Percentiles rank a stretch among this genome's conserved stretches.
These are phyloP conservation scores for Neodontobutis hainanensis DNA, from an alignment of 2,113 vertebrate genomes.

Conservation along the genomic window DNA sequence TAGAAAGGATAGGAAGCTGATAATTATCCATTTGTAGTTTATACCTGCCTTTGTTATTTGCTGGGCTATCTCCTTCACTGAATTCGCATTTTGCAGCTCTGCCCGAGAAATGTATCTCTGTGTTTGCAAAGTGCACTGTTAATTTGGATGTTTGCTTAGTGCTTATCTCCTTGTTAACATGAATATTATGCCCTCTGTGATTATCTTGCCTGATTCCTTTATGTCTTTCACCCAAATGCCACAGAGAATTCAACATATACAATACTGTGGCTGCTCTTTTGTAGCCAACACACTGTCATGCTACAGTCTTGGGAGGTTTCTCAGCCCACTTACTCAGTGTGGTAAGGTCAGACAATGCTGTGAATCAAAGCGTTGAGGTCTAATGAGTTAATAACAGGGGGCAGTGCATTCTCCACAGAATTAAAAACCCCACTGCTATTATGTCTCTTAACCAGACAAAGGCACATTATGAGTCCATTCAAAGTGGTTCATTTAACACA, in stretches of 20 bases:
- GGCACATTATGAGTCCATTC: constrained; percentile 63
- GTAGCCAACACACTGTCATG: constrained; percentile 12
- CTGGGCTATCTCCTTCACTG: constrained; percentile 33
- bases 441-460: constrained; percentile 69
- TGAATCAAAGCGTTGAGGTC: constrained; percentile 63
- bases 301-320: constrained; percentile 44
- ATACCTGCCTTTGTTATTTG: constrained; percentile 59
- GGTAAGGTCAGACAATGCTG: constrained; percentile 60
- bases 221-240: constrained; percentile 7
- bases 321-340: constrained; percentile 46
- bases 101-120: constrained; percentile 36
- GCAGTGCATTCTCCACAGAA: constrained; percentile 58
- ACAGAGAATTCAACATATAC: constrained; percentile 5
- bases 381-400: constrained; percentile 73
- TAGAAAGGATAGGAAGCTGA: constrained; percentile 69
- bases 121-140: constrained; percentile 41
- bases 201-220: constrained; percentile 19
- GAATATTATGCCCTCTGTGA: constrained; percentile 30
- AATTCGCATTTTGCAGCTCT: constrained; percentile 41
- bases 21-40: constrained; percentile 75
- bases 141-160: constrained; percentile 55
- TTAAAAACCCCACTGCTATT: constrained; percentile 63
- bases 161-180: constrained; percentile 47
- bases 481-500: constrained; percentile 69
- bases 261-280: neutral